phyloP scores from a whole-genome alignment of 2,113 vertebrate genomes.

The Carollia perspicillata region DNA sequence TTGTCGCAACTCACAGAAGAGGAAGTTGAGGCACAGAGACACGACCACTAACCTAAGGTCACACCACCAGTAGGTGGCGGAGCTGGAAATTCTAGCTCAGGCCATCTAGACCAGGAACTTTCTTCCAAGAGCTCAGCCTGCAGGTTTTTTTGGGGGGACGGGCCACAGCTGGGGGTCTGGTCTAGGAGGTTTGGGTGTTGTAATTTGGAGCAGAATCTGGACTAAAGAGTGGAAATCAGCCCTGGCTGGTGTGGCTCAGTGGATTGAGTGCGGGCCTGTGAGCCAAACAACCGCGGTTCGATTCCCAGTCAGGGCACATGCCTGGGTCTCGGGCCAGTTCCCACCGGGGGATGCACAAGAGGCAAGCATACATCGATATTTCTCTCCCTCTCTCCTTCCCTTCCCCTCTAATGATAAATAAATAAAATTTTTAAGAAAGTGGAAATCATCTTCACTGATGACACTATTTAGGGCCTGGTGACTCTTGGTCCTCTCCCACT shows the following conservation, averaged over 20 bases:
- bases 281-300: too few relatives aligned
- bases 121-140: not conserved
- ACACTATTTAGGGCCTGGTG: not conserved
- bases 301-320: too few relatives aligned
- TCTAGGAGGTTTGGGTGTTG: not conserved
- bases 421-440: too few relatives aligned
- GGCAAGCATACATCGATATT: too few relatives aligned
- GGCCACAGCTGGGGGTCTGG: not conserved
- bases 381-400: too few relatives aligned
- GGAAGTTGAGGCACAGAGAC: not conserved
- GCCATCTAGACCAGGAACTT: not conserved
- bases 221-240: not conserved
- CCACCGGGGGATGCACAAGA: too few relatives aligned
- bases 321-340: too few relatives aligned
- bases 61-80: not conserved
- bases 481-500: not conserved
- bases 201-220: not conserved
- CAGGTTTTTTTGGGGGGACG: too few relatives aligned
- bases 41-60: not conserved
- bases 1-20: not conserved
- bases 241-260: too few relatives aligned
- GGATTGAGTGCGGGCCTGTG: too few relatives aligned
- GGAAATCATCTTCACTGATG: not conserved
- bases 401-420: too few relatives aligned
- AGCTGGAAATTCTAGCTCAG: not conserved